phyloP scores from a whole-genome alignment of 1,140 invertebrate species.

The Eriocheir sinensis region DNA sequence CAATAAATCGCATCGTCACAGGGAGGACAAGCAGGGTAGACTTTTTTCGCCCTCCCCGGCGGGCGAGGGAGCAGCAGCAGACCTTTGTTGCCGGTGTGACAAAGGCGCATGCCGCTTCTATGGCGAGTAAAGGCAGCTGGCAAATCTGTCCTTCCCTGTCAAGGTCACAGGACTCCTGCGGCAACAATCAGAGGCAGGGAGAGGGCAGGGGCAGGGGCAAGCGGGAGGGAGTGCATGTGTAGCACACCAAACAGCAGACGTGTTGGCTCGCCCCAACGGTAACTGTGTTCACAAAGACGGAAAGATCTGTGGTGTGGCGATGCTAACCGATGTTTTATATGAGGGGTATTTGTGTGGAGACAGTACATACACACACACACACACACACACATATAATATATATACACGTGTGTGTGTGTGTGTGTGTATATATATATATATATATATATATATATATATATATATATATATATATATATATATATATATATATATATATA shows the following conservation, averaged over 20 bases:
- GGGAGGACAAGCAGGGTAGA: not conserved
- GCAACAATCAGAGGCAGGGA: not conserved
- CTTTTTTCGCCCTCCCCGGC: not conserved
- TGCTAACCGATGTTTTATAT: no score
- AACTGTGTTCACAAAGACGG: not conserved
- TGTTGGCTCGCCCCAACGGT: not conserved
- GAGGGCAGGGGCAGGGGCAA: not conserved
- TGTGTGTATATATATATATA: not conserved
- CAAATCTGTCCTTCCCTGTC: constrained; percentile 3
- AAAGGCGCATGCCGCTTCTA: not conserved
- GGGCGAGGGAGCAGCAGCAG: not conserved
- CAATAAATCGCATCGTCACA: no score
- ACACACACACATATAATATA: not conserved
- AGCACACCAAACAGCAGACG: constrained; percentile 9
- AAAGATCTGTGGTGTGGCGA: no score
- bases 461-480: no score
- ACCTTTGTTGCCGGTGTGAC: constrained; percentile 13
- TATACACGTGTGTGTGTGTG: not conserved
- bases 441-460: not conserved
- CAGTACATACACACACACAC: not conserved
- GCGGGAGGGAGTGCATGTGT: not conserved
- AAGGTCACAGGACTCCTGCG: not conserved
- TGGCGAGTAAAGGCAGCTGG: constrained; percentile 11
- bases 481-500: no score
- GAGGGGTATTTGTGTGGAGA: no score